Base-by-base conservation (phyloP, 2,888 invertebrate species). In the Ormyrus pomaceus region DNA sequence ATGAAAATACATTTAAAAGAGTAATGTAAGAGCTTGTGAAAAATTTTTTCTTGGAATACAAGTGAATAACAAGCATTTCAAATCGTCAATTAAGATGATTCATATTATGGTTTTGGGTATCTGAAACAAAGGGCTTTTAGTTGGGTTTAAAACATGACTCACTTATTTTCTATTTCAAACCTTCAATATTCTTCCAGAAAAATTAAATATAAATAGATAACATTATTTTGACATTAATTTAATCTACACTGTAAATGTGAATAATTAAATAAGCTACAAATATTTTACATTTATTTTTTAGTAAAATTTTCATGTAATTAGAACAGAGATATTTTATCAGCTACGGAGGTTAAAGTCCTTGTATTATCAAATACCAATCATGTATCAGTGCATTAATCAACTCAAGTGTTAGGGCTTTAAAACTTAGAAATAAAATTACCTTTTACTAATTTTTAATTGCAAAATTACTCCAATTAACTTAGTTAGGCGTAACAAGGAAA, bases 31-130 rank as follows among this genome's bases (percentile, higher is more conserved):
- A 34, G 34, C 2, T 34, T 4, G 34, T 4, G 34, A 34, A 34
- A 34, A 34, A 34, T 34, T 34, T 34, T 34, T 34, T 34, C 34
- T 34, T 34, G 34, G 34, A 34, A 34, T 34, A 56, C 10, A 56
- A 69, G 56, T 69, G 69, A 13, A 69, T 70, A 69, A 70, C 50
- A 19, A 9, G 5, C n/a, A 11, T 62, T 72, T 62, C 13, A 72
- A 72, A n/a, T 53, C 53, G 48, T 72, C 62, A 72, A 62, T 72
- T 53, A 61, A 72, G 53, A 46, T 72, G 71, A 72, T 61, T 72
- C 71, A 72, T 62, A 34, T 70, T 34, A 7, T 19, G 7, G 10
- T 69, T 11, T 11, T 59, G 7, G n/a, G 51, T 59, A 34, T 19
- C n/a, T 45, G 62, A 62, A 61, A 72, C 71, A 72, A 72, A 61